Evolutionary conservation across 1,140 invertebrate species (phyloP), one percentile per base, ranked within the genome.

Genomic region (Diorhabda carinulata): DNA sequence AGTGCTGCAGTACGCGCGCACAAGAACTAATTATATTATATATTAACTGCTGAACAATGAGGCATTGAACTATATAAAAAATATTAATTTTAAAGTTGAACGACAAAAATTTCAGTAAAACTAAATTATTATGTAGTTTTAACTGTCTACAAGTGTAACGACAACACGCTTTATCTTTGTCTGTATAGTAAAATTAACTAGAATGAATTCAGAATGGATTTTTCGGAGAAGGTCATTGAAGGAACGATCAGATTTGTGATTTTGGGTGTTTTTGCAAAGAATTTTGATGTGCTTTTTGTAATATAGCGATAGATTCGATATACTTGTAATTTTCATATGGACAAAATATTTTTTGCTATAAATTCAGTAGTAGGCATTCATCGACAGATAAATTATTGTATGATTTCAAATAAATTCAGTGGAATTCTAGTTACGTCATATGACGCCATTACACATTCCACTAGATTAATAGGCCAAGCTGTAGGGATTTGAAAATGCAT

Each of bases 291-390:
- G 63, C 61, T 72, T 64, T 68, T 72, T 69, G 61, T 47, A 68
- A 56, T 44, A 64, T 71, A 71, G 66, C 57, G 66, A 67, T 72
- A 71, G 70, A 63, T 72, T 67, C 71, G 67, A 67, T 72, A 69
- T 66, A 72, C 58, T 72, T 68, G 67, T 63, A 60, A 69, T 69
- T 72, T 66, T 69, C 67, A 72, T 72, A 72, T 72, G 67, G 70
- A 66, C 47, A 61, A 45, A 56, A 58, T 72, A 67, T 66, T 61
- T 66, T 70, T 66, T 62, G 65, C 60, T 67, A 66, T 67, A 43
- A 44, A 62, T 43, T 67, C 43, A 62, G 47, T 52, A n/a, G 47
- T 52, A 4, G 2, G n/a, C n/a, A n/a, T 6, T 52, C n/a, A 4
- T 6, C n/a, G n/a, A 52, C 2, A 52, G 47, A 4, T 52, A 52